Conservation (phyloP, 2,113 vertebrate genomes). For the Opisthocomus hoazin region DNA sequence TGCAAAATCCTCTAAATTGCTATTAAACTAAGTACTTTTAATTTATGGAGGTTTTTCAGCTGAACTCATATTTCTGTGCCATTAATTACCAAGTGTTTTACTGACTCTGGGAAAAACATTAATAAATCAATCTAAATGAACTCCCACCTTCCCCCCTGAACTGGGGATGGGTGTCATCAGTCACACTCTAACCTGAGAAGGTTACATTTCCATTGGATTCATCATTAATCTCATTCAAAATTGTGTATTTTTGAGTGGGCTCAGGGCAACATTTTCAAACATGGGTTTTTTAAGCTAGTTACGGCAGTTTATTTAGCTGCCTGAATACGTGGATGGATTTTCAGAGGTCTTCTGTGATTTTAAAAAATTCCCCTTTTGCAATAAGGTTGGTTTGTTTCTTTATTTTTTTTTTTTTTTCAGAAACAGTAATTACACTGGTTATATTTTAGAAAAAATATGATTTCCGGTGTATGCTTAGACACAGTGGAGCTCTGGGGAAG, state of each 20-base stretch:
- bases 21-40: slow-evolving; percentile 47
- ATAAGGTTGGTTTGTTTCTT: neutral
- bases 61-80: slow-evolving; percentile 20
- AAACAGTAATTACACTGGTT: neutral
- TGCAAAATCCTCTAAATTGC: slow-evolving; percentile 45
- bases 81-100: slow-evolving; percentile 28
- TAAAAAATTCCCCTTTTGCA: neutral
- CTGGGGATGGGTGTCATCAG: neutral
- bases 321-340: neutral
- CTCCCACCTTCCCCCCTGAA: neutral
- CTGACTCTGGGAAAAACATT: slow-evolving; percentile 11
- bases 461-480: neutral
- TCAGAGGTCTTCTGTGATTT: neutral
- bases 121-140: slow-evolving; percentile 33
- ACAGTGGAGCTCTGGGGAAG: neutral
- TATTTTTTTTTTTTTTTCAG: neutral
- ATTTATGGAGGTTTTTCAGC: slow-evolving; percentile 40
- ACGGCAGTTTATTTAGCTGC: neutral
- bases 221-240: neutral
- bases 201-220: neutral
- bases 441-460: neutral
- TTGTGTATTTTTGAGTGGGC: neutral
- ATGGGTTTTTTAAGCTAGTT: neutral
- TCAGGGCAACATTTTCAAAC: neutral
- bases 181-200: neutral